These are phyloP conservation scores for Corydoras sp. DNA, from an alignment of 2,113 vertebrate species.

Conservation along the genomic window DNA sequence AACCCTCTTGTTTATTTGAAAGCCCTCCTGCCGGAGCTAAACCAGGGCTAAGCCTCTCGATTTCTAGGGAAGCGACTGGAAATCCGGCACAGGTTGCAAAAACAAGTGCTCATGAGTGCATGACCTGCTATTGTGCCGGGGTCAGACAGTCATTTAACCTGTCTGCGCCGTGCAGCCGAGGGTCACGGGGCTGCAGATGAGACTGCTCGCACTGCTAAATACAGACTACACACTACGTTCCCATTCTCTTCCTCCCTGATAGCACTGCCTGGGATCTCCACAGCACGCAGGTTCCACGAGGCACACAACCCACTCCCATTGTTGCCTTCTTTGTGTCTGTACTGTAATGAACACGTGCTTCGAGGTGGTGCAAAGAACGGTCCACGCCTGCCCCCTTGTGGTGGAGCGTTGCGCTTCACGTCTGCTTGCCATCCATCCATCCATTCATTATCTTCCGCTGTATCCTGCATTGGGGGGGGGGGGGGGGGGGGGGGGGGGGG, in stretches of 20 bases:
- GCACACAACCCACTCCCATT: neutral
- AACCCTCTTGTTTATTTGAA: neutral
- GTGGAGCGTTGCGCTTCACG: conserved; percentile 19
- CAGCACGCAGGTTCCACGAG: neutral
- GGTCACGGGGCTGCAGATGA: conserved; percentile 19
- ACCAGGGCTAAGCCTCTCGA: neutral
- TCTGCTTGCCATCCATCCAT: neutral
- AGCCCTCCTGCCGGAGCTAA: too few species aligned
- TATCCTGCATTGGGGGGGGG: too few species aligned
- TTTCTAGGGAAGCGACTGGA: conserved; percentile 34
- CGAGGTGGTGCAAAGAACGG: conserved; percentile 1
- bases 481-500: too few species aligned
- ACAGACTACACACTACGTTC: conserved; percentile 6
- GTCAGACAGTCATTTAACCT: conserved; percentile 31
- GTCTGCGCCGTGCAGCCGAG: conserved; percentile 21
- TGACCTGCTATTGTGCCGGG: conserved; percentile 37
- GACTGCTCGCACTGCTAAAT: conserved; percentile 31
- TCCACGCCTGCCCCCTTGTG: conserved; percentile 65
- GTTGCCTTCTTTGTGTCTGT: neutral
- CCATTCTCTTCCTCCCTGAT: conserved; percentile 11
- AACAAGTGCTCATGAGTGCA: conserved; percentile 15
- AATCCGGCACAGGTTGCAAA: conserved; percentile 41
- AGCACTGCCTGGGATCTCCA: neutral
- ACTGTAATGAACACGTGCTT: neutral
- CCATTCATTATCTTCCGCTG: too few species aligned